Conservation (phyloP, 2,888 invertebrate genomes). For the Parnassius smintheus region DNA sequence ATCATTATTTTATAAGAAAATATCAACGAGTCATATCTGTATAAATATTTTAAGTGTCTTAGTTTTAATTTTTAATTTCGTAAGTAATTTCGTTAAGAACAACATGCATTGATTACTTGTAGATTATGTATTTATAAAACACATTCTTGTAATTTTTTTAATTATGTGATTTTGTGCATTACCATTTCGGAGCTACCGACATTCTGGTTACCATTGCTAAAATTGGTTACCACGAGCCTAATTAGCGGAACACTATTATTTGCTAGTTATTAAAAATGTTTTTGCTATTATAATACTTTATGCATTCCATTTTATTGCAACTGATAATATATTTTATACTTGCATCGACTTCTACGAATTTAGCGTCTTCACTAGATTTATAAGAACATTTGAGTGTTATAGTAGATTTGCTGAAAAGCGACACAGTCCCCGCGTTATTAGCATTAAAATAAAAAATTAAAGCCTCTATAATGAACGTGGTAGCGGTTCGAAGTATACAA, state of each 20-base stretch:
- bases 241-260: slow-evolving; percentile 5
- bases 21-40: slow-evolving; percentile 19
- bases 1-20: slow-evolving; percentile 10
- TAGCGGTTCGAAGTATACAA: no score
- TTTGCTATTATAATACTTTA: not conserved
- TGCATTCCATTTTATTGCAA: slow-evolving; percentile 3
- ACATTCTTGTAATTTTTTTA: slow-evolving; percentile 11
- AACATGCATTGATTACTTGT: no score
- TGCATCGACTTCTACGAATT: not conserved
- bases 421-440: no score
- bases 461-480: no score
- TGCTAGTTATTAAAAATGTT: not conserved
- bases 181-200: slow-evolving; percentile 33
- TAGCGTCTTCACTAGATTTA: slow-evolving; percentile 10
- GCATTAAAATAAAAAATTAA: no score
- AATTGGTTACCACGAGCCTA: slow-evolving; percentile 30
- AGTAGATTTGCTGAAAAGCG: no score
- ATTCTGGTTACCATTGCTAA: slow-evolving; percentile 37
- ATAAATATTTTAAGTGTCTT: slow-evolving; percentile 11
- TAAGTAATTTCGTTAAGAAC: not conserved
- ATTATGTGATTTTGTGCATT: slow-evolving; percentile 17
- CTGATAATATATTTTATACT: not conserved
- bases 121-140: not conserved
- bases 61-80: slow-evolving; percentile 7
- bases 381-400: slow-evolving; percentile 6